Percentiles rank a stretch among this genome's conserved stretches.
These are phyloP conservation scores for Acanthurus leucopareius DNA, from an alignment of 2,797 vertebrate species.

Conservation along the genomic window DNA sequence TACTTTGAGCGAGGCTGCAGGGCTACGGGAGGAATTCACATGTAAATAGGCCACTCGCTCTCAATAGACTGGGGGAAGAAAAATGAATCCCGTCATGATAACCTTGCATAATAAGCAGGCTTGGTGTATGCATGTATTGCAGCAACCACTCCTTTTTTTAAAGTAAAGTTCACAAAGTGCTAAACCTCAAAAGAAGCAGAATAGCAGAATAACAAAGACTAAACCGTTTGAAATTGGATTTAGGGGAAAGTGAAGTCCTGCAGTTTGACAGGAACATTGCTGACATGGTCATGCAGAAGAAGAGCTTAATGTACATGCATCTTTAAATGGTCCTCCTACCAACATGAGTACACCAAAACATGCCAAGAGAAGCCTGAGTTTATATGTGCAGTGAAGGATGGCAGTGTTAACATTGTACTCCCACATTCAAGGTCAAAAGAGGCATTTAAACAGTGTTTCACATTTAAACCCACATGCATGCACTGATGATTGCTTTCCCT, in stretches of 20 bases:
- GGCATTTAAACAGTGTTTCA: constrained; percentile 3
- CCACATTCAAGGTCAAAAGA: constrained; percentile 23
- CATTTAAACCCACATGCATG: background rate
- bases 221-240: constrained; percentile 44
- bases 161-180: constrained; percentile 58
- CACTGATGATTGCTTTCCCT: background rate
- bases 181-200: constrained; percentile 55
- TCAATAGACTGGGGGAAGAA: constrained; percentile 71
- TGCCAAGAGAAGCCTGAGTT: background rate
- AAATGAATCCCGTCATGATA: constrained; percentile 81
- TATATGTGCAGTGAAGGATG: background rate
- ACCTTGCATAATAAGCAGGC: constrained; percentile 71
- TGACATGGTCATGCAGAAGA: constrained; percentile 22
- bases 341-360: background rate
- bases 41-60: constrained; percentile 84
- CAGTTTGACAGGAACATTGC: constrained; percentile 43
- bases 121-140: constrained; percentile 53
- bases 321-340: constrained; percentile 9
- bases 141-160: constrained; percentile 62
- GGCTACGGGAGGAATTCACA: constrained; percentile 82
- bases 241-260: constrained; percentile 40
- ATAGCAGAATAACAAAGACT: constrained; percentile 52
- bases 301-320: background rate
- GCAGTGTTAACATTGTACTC: background rate
- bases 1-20: constrained; percentile 70